Conservation (phyloP, 2,113 vertebrate species). For the Myodes glareolus region DNA sequence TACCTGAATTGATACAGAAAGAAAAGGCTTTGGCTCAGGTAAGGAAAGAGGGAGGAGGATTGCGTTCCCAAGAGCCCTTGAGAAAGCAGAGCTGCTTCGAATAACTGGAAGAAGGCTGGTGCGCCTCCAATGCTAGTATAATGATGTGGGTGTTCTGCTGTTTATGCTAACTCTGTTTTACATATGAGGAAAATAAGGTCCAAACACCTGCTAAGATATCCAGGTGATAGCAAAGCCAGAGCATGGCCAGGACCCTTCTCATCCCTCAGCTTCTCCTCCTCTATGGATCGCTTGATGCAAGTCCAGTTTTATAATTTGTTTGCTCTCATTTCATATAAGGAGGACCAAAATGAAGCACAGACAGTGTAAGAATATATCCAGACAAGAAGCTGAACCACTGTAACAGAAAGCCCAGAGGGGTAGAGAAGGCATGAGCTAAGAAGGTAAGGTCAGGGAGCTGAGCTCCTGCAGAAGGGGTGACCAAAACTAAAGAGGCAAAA, state of each 20-base stretch:
- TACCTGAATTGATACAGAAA: neutral
- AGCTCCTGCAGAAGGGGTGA: neutral
- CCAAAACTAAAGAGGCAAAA: neutral
- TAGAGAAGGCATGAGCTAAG: neutral
- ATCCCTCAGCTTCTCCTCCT: neutral
- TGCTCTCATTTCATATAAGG: neutral
- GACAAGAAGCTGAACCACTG: neutral
- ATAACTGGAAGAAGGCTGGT: neutral
- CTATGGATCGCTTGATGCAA: neutral
- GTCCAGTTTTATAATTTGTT: neutral
- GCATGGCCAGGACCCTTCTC: neutral
- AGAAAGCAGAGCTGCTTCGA: neutral
- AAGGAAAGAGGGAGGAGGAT: neutral
- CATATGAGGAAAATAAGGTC: neutral
- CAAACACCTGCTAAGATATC: neutral
- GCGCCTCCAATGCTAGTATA: neutral
- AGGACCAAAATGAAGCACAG: neutral
- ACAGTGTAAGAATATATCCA: neutral
- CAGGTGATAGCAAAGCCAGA: neutral
- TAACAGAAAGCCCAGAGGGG: neutral
- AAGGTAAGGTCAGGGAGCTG: neutral
- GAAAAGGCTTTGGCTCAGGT: neutral
- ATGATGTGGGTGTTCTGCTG: neutral
- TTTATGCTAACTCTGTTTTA: neutral
- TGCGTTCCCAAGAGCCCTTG: neutral